phyloP scores from a whole-genome alignment of 2,888 invertebrate species.

The Plagodis pulveraria region DNA sequence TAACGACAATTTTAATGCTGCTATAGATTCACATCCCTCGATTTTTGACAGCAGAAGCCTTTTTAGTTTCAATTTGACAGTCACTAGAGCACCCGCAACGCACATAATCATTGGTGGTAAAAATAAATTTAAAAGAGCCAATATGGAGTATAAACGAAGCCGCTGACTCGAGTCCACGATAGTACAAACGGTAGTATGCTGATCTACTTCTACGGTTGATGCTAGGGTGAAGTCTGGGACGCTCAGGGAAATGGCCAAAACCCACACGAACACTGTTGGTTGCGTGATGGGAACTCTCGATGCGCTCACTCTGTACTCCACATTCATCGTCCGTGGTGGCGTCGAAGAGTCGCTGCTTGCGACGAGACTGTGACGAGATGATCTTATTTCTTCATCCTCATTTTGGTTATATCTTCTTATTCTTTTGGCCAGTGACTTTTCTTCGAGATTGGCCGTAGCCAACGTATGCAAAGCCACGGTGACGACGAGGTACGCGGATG shows the following conservation, averaged over 20 bases:
- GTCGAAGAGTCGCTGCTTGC: slow-evolving; percentile 77
- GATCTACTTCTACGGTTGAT: slow-evolving; percentile 69
- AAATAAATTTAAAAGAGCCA: slow-evolving; percentile 70
- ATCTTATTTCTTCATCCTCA: slow-evolving; percentile 75
- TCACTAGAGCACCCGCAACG: slow-evolving; percentile 55
- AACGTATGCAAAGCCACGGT: slow-evolving; percentile 85
- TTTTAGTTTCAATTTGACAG: slow-evolving; percentile 62
- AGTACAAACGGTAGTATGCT: slow-evolving; percentile 73
- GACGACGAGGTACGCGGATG: slow-evolving; percentile 82
- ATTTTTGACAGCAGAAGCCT: slow-evolving; percentile 42
- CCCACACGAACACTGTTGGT: slow-evolving; percentile 85
- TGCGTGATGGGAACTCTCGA: slow-evolving; percentile 76
- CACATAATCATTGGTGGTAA: slow-evolving; percentile 67
- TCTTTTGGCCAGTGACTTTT: slow-evolving; percentile 64
- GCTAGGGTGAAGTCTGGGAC: slow-evolving; percentile 85
- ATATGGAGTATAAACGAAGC: slow-evolving; percentile 68
- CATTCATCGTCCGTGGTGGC: slow-evolving; percentile 79
- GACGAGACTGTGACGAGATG: slow-evolving; percentile 78
- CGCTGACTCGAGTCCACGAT: slow-evolving; percentile 80
- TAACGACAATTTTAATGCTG: slow-evolving; percentile 69
- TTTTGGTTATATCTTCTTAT: slow-evolving; percentile 59
- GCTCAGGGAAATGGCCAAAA: slow-evolving; percentile 83
- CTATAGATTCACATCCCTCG: slow-evolving; percentile 56
- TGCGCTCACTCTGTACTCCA: slow-evolving; percentile 79
- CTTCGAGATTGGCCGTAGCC: slow-evolving; percentile 81